Conservation (phyloP, 2,797 vertebrate genomes). For the Cheirogaleus major region DNA sequence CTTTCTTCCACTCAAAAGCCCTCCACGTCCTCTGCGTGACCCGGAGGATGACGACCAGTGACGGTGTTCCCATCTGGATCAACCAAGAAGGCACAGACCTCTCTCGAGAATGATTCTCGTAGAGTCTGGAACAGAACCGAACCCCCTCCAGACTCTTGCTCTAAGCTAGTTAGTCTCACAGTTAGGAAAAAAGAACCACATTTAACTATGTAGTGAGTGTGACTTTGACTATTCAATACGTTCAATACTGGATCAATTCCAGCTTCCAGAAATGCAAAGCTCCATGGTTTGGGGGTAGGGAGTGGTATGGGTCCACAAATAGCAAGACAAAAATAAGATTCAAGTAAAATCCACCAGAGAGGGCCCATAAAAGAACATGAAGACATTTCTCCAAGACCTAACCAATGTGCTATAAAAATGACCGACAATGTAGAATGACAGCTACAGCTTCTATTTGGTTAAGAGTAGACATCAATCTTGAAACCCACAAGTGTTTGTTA, state of each 20-base stretch:
- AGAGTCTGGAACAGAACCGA: background rate
- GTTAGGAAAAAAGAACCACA: background rate
- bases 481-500: background rate
- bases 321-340: background rate
- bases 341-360: background rate
- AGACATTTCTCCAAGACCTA: constrained; percentile 28
- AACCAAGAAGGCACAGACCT: background rate
- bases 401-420: background rate
- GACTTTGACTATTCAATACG: background rate
- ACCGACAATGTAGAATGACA: background rate
- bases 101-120: background rate
- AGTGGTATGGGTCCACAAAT: background rate
- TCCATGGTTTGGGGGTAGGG: background rate
- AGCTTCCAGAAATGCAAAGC: background rate
- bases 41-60: background rate
- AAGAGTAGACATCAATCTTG: background rate
- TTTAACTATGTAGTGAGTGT: background rate
- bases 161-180: background rate
- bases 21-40: background rate
- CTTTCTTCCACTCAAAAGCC: background rate
- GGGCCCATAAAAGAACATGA: background rate
- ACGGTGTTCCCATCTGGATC: background rate
- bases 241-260: background rate
- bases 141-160: background rate
- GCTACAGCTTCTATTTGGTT: background rate